Evolutionary conservation across 2,888 invertebrate genomes (phyloP), one percentile per base, ranked within the genome.

Genomic region (Eremobia ochroleuca): DNA sequence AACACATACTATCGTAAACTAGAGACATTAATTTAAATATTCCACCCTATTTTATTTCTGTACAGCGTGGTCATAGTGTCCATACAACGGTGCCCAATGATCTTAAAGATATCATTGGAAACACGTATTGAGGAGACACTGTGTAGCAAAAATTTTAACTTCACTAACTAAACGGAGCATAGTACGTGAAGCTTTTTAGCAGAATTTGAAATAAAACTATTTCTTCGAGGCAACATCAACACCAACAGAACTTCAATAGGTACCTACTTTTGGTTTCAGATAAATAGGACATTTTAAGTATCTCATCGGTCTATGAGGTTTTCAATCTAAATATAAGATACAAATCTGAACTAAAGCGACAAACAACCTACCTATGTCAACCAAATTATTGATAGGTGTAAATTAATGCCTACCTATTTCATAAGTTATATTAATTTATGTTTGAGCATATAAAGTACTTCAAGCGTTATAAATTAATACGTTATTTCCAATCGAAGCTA

Each of bases 401-500:
- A 74, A 52, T 21, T 43, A 40, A 64, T 64, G 43, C 25, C 52
- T 40, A 62, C 37, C 40, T 58, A 69, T 68, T 81, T 31, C 52
- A 71, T 61, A 52, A 80, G 59, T 62, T 62, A 65, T 31, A 61
- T 73, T 64, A 55, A 74, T 71, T 79, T 66, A 73, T 73, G 73
- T 85, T 49, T 74, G 61, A 78, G 66, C 34, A 77, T 73, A 68
- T 68, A 66, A 66, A 77, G 68, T 78, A 79, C 77, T 81, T 79
- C 72, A 76, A 79, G 82, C 78, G 74, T 74, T 82, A 74, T 76
- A 85, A 86, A 75, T 86, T 67, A n/a, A n/a, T n/a, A 82, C 71
- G 43, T 73, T 86, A 86, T 85, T 78, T 86, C 25, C 65, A 82
- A 88, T 87, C 77, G 79, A 78, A 73, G 67, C 80, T 80, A 76